Base-by-base conservation (phyloP, 23 tunicate genomes). In the Styela plicata region DNA sequence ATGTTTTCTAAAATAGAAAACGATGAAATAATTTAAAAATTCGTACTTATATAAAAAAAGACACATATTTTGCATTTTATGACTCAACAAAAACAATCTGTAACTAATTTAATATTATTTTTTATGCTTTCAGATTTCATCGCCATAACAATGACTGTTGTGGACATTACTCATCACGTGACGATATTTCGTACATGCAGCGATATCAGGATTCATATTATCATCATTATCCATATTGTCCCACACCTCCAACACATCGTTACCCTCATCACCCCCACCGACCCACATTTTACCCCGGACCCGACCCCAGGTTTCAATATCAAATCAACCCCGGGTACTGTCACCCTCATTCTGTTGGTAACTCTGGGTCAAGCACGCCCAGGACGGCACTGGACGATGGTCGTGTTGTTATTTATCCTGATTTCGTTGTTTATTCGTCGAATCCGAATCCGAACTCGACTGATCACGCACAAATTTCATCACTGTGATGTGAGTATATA, bases 401-500 rank as follows among this genome's bases (percentile, higher is more conserved):
- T 13, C 52, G 66, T 53, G 81, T 76, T 19, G 21, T 24, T 2
- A 36, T 76, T 52, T 76, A 53, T 76, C 81, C 52, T 16, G 63
- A 36, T 52, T 53, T 24, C 0, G 66, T 44, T 53, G 64, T 76
- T 22, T 29, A 33, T 21, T 76, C 26, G 2, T 67, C 30, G 16
- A 67, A 27, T 27, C 71, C 71, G n/a, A 33, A 21, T 21, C 79
- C n/a, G 61, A 76, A 57, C 31, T 27, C 32, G 24, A 26, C 66
- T 0, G 31, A 53, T 36, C 64, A 76, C 31, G 33, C 27, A 36
- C 64, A 2, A 24, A n/a, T 19, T 44, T 52, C 81, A 76, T 25
- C 81, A 76, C 81, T 76, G 81, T 76, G 81, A 76, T 27, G 81
- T 76, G 1, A 76, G 81, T 76, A 44, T 7, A 22, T 31, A n/a